phyloP scores from a whole-genome alignment of 64 coral and sea anemone genomes.

The Montipora sp. region DNA sequence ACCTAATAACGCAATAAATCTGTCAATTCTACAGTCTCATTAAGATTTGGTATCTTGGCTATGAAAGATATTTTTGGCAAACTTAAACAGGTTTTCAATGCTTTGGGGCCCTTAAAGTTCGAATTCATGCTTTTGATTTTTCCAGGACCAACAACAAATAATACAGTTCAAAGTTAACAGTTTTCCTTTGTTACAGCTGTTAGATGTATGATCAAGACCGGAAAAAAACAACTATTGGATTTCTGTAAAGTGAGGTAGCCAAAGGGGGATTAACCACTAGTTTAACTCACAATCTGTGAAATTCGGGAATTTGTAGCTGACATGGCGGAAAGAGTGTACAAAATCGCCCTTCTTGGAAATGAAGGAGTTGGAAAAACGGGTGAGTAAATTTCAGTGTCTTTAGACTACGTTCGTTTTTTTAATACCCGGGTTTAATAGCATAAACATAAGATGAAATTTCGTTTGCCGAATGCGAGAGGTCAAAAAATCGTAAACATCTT shows the following conservation, averaged over 20 bases:
- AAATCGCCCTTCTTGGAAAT: conserved; percentile 76
- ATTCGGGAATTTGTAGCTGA: neutral
- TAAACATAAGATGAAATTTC: too few species aligned
- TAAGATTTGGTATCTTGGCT: conserved; percentile 8
- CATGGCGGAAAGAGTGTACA: conserved; percentile 67
- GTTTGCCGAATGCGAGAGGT: too few species aligned
- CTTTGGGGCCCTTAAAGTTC: neutral
- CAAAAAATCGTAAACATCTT: neutral
- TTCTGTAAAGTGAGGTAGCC: neutral
- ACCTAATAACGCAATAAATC: conserved; percentile 3
- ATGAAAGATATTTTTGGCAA: neutral
- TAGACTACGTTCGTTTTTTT: neutral
- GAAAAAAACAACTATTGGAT: conserved; percentile 9
- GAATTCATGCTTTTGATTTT: neutral
- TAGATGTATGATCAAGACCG: neutral
- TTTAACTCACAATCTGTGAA: neutral
- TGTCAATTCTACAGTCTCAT: neutral
- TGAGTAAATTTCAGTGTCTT: neutral
- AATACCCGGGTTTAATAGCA: neutral
- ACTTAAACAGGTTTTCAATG: neutral
- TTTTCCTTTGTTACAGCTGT: conserved; percentile 27
- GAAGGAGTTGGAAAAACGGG: conserved; percentile 83
- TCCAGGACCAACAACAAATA: neutral
- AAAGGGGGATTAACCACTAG: neutral
- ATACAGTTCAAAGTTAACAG: neutral